These are phyloP conservation scores for Formica exsecta DNA, from an alignment of 1,140 invertebrate genomes.

Conservation along the genomic window DNA sequence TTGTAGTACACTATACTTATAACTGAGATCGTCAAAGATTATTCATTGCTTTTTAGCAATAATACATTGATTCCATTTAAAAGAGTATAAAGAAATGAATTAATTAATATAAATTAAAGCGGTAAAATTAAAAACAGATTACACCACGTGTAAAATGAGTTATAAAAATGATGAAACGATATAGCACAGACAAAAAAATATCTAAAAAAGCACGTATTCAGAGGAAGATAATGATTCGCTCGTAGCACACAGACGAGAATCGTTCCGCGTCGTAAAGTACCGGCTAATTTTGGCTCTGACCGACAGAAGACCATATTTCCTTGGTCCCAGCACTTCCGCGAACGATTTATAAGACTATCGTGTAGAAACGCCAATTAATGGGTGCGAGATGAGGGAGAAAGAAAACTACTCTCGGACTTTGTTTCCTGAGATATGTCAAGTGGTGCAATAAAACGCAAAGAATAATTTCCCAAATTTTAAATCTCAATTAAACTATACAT, in stretches of 20 bases:
- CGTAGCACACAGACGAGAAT: conserved; percentile 7
- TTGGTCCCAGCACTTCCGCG: conserved; percentile 3
- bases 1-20: too few relatives aligned
- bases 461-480: neutral
- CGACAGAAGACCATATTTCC: conserved; percentile 15
- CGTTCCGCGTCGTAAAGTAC: conserved; percentile 3
- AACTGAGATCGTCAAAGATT: neutral
- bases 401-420: neutral
- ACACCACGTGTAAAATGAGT: neutral
- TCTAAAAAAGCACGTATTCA: neutral
- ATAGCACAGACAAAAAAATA: neutral
- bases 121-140: conserved; percentile 4
- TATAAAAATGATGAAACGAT: neutral
- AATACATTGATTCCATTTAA: neutral
- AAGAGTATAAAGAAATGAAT: neutral
- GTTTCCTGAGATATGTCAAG: neutral
- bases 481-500: neutral
- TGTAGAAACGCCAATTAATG: conserved; percentile 20
- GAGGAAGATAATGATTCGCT: neutral
- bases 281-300: conserved; percentile 42
- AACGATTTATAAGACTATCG: conserved; percentile 18
- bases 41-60: neutral
- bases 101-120: neutral
- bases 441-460: neutral
- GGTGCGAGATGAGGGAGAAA: conserved; percentile 29